A percentile compares a stretch with the other conserved stretches of the same genome.
phyloP scores from a whole-genome alignment of 1,140 invertebrate genomes.

The Lutraria rhynchaena region DNA sequence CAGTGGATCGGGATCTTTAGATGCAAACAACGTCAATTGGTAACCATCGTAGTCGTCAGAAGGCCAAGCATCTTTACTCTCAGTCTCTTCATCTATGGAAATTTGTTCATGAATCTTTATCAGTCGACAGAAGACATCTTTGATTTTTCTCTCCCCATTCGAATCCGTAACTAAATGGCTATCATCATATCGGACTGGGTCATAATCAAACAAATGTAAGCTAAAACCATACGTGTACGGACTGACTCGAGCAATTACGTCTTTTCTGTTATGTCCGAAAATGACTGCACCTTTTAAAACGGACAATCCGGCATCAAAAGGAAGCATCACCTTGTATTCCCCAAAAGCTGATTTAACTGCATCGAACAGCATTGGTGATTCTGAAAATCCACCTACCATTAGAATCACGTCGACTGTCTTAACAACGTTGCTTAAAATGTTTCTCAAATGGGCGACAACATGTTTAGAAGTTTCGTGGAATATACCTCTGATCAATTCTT shows the following conservation, averaged over 20 bases:
- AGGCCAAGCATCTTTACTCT: background rate
- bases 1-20: constrained; percentile 6
- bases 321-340: background rate
- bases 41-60: background rate
- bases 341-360: background rate
- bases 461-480: background rate
- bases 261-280: background rate
- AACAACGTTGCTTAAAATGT: background rate
- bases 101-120: constrained; percentile 23
- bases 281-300: constrained; percentile 32
- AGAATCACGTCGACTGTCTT: background rate
- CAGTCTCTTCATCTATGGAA: background rate
- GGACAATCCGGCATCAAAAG: constrained; percentile 3
- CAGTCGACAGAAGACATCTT: constrained; percentile 15
- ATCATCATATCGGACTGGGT: background rate
- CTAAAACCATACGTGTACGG: constrained; percentile 9
- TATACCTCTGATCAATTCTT: background rate
- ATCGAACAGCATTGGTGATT: background rate
- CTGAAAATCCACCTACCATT: constrained; percentile 16
- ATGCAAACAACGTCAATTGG: constrained; percentile 11
- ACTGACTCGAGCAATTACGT: background rate
- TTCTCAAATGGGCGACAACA: background rate
- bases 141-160: constrained; percentile 22
- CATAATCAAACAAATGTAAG: background rate
- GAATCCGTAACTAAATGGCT: background rate